Base-by-base conservation (phyloP, 2,888 invertebrate species). In the Oasisia sp. region DNA sequence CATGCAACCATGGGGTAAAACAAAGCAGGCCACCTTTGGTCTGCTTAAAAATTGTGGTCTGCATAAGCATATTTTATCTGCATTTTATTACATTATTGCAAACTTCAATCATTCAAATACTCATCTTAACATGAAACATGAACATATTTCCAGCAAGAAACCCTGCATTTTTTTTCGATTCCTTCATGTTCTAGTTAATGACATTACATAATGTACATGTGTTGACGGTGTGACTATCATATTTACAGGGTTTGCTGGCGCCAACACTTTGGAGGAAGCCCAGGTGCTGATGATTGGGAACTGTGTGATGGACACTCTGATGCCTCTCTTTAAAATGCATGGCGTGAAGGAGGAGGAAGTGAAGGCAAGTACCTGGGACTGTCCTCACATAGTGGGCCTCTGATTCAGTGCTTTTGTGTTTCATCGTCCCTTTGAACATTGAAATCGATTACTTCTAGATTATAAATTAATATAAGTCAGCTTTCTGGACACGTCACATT, bases 241-340 rank as follows among this genome's bases (percentile, higher is more conserved):
- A 74, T 89, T 38, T 45, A 2, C 92, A 93, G 93, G 94, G 90
- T 91, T 94, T 74, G 94, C 93, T 32, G 94, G 94, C 19, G 92
- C 92, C 91, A 93, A 92, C 89, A 93, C 92, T 32, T 32, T 94
- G 89, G 94, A 94, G 91, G 92, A 93, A 91, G 94, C 94, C 14
- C 89, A 92, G 91, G 94, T 93, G 32, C 93, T 94, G 92, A 93
- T 93, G 93, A 92, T 94, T 32, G 93, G 94, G 0, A 93, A 94
- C 92, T 93, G 93, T 45, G 74, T 92, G n/a, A 93, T 93, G 50
- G 94, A 94, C 50, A 92, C 93, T 9, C 89, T 92, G n/a, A 93
- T 91, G 90, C 93, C 93, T 27, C n/a, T 93, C 32, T n/a, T 92
- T 56, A 74, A 74, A 74, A 74, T 74, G 19, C 27, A 27, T 74